Percentiles rank a stretch among this genome's conserved stretches.
Conservation (phyloP, 2,797 vertebrate species). For the Champsocephalus gunnari region DNA sequence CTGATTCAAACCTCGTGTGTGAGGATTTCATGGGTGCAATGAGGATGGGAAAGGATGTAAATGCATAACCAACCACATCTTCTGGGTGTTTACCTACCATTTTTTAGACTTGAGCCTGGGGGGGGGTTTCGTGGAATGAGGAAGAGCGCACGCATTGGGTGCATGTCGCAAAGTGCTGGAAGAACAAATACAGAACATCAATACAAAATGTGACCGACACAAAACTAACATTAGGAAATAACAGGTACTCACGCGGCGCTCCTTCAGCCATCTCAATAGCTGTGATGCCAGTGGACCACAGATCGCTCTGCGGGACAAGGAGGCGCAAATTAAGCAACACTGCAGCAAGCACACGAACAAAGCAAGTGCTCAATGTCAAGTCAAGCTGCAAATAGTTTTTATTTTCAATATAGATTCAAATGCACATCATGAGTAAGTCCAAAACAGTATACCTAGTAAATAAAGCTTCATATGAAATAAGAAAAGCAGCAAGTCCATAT, state of each 20-base stretch:
- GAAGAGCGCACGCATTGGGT: slow-evolving; percentile 94
- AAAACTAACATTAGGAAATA: neutral
- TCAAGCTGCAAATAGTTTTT: neutral
- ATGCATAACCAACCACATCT: neutral
- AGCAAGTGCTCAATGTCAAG: neutral
- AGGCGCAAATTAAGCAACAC: slow-evolving; percentile 27
- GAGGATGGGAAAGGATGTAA: slow-evolving; percentile 2
- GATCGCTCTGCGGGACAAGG: slow-evolving; percentile 90
- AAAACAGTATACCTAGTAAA: too few species aligned
- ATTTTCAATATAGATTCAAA: too few species aligned
- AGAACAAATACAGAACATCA: neutral
- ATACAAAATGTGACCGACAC: neutral
- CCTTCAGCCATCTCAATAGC: slow-evolving; percentile 99
- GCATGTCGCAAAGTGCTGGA: slow-evolving; percentile 93
- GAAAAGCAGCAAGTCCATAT: too few species aligned
- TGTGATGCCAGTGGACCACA: slow-evolving; percentile 98
- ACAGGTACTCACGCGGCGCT: slow-evolving; percentile 92
- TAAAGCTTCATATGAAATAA: too few species aligned
- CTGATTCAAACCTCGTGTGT: neutral
- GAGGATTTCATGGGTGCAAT: slow-evolving; percentile 2
- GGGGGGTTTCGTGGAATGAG: slow-evolving; percentile 93
- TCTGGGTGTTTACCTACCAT: slow-evolving; percentile 80
- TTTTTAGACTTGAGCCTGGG: slow-evolving; percentile 94
- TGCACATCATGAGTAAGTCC: too few species aligned
- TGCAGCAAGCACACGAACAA: neutral